These are phyloP conservation scores for Strongylocentrotus purpuratus DNA, from an alignment of 35 echinoderm and acorn worm species.

Conservation along the genomic window DNA sequence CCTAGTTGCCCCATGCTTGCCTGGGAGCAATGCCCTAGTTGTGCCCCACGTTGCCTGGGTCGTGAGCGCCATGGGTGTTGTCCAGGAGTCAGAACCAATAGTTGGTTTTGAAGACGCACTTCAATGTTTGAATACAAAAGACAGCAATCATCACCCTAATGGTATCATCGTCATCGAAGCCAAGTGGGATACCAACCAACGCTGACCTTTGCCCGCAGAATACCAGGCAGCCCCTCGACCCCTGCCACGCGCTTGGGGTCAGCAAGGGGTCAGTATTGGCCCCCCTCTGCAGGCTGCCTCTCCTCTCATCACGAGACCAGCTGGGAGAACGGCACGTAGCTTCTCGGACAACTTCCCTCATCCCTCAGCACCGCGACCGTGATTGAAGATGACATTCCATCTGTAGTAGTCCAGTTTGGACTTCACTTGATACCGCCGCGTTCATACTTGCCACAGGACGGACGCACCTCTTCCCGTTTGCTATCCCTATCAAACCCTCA, in stretches of 20 bases:
- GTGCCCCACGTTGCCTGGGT: background rate
- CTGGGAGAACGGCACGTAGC: background rate
- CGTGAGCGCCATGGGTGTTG: background rate
- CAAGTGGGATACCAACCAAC: background rate
- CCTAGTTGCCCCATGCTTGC: background rate
- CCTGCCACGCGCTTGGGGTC: background rate
- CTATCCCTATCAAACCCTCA: too few relatives aligned
- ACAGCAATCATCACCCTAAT: background rate
- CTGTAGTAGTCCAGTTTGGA: background rate
- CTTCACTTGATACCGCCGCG: background rate
- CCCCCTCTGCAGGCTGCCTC: background rate
- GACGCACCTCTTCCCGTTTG: background rate
- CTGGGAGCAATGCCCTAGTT: background rate
- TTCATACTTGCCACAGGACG: background rate
- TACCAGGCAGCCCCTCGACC: background rate
- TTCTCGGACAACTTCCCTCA: background rate
- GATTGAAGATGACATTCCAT: background rate
- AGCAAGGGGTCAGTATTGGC: background rate
- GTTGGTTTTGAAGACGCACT: background rate
- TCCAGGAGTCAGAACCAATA: background rate
- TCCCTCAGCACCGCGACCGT: background rate
- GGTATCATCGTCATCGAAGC: background rate
- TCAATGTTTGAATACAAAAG: background rate
- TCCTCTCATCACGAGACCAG: background rate
- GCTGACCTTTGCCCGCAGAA: background rate